These are phyloP conservation scores for Centrocercus urophasianus DNA, from an alignment of 2,113 vertebrate genomes.

Conservation along the genomic window DNA sequence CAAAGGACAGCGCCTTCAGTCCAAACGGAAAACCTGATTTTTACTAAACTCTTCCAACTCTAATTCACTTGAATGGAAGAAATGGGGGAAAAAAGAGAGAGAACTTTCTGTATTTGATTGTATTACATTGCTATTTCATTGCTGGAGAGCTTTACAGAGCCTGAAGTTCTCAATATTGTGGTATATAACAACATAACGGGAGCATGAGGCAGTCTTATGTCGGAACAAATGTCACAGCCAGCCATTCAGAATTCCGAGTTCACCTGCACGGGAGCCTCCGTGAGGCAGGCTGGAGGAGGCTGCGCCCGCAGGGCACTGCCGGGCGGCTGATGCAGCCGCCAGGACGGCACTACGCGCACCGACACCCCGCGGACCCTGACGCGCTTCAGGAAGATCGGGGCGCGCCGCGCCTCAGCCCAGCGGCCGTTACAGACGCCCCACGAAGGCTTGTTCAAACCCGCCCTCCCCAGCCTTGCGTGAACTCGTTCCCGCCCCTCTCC, in stretches of 20 bases:
- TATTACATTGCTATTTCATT: neutral
- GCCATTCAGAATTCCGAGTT: fast-evolving
- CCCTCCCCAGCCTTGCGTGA: fast-evolving
- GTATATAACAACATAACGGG: fast-evolving
- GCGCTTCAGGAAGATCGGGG: no score
- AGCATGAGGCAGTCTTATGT: fast-evolving
- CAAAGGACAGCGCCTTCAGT: fast-evolving
- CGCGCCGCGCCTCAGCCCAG: no score
- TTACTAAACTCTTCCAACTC: neutral
- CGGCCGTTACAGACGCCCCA: no score
- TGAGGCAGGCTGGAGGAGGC: neutral
- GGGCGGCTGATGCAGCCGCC: no score
- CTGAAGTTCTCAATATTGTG: neutral
- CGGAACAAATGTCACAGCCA: fast-evolving
- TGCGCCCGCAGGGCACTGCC: neutral
- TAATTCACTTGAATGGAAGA: neutral
- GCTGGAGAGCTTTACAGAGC: neutral
- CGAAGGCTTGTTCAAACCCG: fast-evolving
- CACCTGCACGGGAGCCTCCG: neutral
- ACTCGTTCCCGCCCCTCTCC: neutral
- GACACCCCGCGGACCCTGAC: no score
- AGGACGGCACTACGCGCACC: no score
- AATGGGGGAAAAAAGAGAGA: fast-evolving
- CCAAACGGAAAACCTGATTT: neutral
- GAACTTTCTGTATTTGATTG: neutral